Conservation (phyloP, 1,140 invertebrate species). For the Magallana ariakensis region DNA sequence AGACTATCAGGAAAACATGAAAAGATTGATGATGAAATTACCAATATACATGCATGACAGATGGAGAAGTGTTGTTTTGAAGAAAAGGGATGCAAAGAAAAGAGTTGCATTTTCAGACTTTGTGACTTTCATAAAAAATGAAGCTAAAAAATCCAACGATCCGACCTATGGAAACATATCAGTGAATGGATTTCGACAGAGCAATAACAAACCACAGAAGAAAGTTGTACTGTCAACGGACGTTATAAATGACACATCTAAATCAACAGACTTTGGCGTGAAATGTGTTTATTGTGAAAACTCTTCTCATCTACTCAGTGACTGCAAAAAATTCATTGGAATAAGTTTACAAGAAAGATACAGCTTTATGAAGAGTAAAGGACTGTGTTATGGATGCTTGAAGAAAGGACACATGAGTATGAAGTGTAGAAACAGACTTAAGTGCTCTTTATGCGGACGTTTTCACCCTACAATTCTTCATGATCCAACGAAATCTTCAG, state of each 20-base stretch:
- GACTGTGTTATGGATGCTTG: conserved; percentile 54
- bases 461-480: conserved; percentile 46
- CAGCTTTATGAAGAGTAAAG: conserved; percentile 44
- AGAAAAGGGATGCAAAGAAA: neutral
- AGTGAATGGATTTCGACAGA: neutral
- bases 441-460: conserved; percentile 37
- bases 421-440: conserved; percentile 46
- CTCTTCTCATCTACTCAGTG: neutral
- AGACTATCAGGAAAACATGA: conserved; percentile 56
- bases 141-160: conserved; percentile 54
- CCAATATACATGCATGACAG: conserved; percentile 42
- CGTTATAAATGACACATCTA: neutral
- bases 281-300: conserved; percentile 21
- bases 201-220: neutral
- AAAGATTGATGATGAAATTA: conserved; percentile 47
- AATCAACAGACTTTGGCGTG: neutral
- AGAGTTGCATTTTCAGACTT: conserved; percentile 24
- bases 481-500: neutral
- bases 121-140: conserved; percentile 53
- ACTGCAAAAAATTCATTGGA: conserved; percentile 18
- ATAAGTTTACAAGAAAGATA: conserved; percentile 37
- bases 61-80: neutral
- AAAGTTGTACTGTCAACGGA: neutral
- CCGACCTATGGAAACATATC: conserved; percentile 34
- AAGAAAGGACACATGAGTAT: conserved; percentile 50